phyloP scores from a whole-genome alignment of 2,113 vertebrate genomes.

The Brienomyrus longianalis region DNA sequence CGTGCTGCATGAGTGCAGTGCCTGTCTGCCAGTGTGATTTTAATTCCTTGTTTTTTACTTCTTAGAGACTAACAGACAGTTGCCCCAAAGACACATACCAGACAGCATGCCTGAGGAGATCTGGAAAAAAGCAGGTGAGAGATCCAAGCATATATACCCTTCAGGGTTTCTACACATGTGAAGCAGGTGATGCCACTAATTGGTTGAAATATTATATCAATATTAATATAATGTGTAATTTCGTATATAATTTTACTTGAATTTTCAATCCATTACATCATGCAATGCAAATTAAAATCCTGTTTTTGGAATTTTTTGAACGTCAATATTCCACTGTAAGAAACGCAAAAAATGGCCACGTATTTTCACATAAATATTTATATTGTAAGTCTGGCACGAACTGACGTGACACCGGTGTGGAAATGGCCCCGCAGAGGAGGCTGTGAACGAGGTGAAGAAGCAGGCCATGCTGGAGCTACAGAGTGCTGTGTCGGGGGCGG shows the following conservation, averaged over 20 bases:
- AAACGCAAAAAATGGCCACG: neutral
- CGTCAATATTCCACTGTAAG: neutral
- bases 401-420: neutral
- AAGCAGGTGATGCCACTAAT: neutral
- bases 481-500: constrained; percentile 87
- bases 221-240: neutral
- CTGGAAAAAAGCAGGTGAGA: constrained; percentile 99
- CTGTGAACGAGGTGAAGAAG: constrained; percentile 93
- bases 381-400: neutral
- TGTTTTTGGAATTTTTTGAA: neutral
- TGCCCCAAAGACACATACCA: constrained; percentile 88
- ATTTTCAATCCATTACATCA: neutral
- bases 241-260: neutral
- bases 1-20: neutral
- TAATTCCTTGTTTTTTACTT: constrained; percentile 26
- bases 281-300: neutral
- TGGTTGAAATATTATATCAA: neutral
- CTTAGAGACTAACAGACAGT: constrained; percentile 89
- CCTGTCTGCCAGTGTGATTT: neutral
- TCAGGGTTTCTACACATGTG: neutral
- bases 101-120: constrained; percentile 97
- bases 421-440: constrained; percentile 77
- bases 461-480: constrained; percentile 96
- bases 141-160: constrained; percentile 35
- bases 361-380: neutral